phyloP scores from a whole-genome alignment of 2,113 vertebrate genomes.

The Melospiza melodia region DNA sequence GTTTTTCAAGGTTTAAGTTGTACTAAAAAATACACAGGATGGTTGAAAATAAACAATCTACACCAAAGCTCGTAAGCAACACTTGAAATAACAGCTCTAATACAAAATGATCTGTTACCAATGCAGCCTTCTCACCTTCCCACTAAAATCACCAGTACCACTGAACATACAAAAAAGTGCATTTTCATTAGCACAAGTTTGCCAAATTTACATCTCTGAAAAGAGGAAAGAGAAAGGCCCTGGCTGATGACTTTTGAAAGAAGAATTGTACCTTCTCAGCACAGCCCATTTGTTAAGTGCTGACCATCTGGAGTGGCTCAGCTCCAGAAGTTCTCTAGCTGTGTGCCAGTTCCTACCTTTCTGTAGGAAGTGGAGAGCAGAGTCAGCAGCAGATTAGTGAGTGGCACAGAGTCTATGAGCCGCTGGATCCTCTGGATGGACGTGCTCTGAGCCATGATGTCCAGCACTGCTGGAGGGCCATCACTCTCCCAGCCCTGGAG shows the following conservation, averaged over 20 bases:
- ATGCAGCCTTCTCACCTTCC: neutral
- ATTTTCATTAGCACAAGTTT: neutral
- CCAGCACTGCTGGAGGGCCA: conserved; percentile 92
- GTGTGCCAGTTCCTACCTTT: conserved; percentile 79
- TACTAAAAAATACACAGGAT: neutral
- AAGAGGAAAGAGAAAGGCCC: neutral
- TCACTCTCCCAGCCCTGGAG: conserved; percentile 89
- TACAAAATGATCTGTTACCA: neutral
- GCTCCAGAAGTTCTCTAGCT: neutral
- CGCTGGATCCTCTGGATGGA: conserved; percentile 96
- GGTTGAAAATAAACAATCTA: neutral
- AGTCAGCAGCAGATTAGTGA: conserved; percentile 93
- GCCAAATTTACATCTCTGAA: neutral
- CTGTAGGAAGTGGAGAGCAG: conserved; percentile 95
- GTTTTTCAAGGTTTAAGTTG: neutral
- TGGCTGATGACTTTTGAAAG: neutral
- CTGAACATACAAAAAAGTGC: neutral
- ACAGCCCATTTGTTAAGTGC: neutral
- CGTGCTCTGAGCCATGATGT: conserved; percentile 95
- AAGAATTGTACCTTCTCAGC: neutral
- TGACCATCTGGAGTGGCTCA: neutral
- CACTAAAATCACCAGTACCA: neutral
- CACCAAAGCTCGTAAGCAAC: neutral
- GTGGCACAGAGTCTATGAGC: conserved; percentile 93
- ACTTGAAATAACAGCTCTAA: neutral